Conservation (phyloP, 2,113 vertebrate species). For the Entelurus aequoreus region DNA sequence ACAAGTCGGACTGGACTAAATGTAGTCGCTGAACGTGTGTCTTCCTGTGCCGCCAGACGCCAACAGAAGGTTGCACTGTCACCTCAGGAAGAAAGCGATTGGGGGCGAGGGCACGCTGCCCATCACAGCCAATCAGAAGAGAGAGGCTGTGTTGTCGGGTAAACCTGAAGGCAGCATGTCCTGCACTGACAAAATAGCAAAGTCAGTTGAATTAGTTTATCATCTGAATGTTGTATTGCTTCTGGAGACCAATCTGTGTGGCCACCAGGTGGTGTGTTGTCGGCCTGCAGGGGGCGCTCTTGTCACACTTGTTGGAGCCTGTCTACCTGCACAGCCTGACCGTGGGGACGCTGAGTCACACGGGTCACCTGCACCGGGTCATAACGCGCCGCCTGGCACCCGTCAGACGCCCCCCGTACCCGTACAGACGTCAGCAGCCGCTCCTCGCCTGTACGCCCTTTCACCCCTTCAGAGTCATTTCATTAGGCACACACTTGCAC, state of each 20-base stretch:
- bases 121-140: conserved; percentile 23
- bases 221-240: too few species aligned
- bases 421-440: conserved; percentile 80
- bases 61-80: conserved; percentile 37
- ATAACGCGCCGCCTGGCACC: conserved; percentile 79
- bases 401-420: conserved; percentile 75
- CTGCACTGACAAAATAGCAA: conserved; percentile 64
- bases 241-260: neutral
- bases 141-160: neutral
- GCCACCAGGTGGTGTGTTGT: conserved; percentile 85
- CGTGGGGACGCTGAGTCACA: conserved; percentile 86
- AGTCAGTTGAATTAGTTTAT: conserved; percentile 33
- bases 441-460: conserved; percentile 86
- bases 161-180: conserved; percentile 43
- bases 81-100: conserved; percentile 53
- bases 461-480: neutral
- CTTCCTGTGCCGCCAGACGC: conserved; percentile 16
- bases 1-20: neutral
- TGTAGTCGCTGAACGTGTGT: neutral
- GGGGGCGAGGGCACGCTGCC: conserved; percentile 63
- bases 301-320: conserved; percentile 89
- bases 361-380: conserved; percentile 84
- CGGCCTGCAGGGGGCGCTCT: conserved; percentile 89
- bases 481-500: too few species aligned
- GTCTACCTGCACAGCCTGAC: conserved; percentile 89